These are phyloP conservation scores for Atherinosoma microstoma DNA, from an alignment of 2,797 vertebrate species.

Conservation along the genomic window DNA sequence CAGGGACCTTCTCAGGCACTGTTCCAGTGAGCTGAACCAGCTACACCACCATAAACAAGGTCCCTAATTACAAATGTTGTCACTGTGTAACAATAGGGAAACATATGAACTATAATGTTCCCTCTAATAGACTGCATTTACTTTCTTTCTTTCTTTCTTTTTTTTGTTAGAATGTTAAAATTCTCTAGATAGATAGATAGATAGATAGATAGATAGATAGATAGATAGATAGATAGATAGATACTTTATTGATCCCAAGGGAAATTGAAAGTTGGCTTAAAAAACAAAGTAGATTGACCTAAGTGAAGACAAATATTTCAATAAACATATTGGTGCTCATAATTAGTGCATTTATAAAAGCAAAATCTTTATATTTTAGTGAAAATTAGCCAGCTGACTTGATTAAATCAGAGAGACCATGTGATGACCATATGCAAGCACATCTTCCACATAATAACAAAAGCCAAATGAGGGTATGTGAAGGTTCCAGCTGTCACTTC, in stretches of 20 bases:
- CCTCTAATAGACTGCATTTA: background rate
- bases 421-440: background rate
- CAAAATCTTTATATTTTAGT: constrained; percentile 9
- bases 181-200: no score
- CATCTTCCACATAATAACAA: constrained; percentile 21
- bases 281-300: background rate
- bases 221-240: no score
- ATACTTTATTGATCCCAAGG: no score
- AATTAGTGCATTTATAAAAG: background rate
- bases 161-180: background rate
- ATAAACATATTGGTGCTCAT: background rate
- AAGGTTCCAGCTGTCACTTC: constrained; percentile 40
- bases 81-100: background rate
- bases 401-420: background rate
- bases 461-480: constrained; percentile 19
- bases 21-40: background rate
- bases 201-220: no score
- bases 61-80: background rate
- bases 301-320: background rate
- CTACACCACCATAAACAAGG: background rate
- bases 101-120: background rate
- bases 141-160: background rate
- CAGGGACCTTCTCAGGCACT: background rate
- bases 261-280: constrained; percentile 12
- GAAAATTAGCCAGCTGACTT: constrained; percentile 12